Percentiles rank a stretch among this genome's conserved stretches.
Conservation (phyloP, 2,113 vertebrate genomes). For the Nettapus auritus region DNA sequence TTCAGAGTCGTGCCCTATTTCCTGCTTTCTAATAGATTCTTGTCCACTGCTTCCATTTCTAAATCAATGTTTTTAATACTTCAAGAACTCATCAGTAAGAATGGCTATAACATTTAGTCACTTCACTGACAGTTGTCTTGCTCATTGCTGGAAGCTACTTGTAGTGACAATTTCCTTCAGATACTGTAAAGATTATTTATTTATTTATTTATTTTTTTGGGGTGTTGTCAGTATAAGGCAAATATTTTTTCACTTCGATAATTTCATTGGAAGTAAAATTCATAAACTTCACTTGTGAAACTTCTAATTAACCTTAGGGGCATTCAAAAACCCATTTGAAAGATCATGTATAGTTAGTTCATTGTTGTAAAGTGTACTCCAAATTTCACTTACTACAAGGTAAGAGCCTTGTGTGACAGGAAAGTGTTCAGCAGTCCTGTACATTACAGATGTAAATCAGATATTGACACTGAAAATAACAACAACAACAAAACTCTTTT, state of each 20-base stretch:
- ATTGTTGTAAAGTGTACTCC: not conserved
- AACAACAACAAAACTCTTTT: not conserved
- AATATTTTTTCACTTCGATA: not conserved
- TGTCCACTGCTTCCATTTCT: not conserved
- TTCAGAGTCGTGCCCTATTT: conserved; percentile 60
- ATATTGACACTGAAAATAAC: not conserved
- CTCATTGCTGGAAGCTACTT: not conserved
- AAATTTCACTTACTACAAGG: not conserved
- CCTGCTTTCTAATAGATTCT: conserved; percentile 53
- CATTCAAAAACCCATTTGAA: not conserved
- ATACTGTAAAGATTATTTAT: not conserved
- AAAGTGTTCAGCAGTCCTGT: not conserved
- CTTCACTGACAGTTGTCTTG: conserved; percentile 6
- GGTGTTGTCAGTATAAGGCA: not conserved
- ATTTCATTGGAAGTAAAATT: not conserved
- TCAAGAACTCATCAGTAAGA: conserved; percentile 24
- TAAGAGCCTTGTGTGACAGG: not conserved
- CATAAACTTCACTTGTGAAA: not conserved
- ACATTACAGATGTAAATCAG: accelerated
- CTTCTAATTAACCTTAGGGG: not conserved
- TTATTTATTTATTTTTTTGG: not conserved
- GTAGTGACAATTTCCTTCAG: not conserved
- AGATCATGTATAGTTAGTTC: not conserved
- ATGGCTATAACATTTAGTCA: conserved; percentile 35
- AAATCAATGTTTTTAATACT: conserved; percentile 64